Percentiles rank a stretch among this genome's conserved stretches.
phyloP scores from a whole-genome alignment of 2,888 invertebrate genomes.

The Drosophila vallismaia region DNA sequence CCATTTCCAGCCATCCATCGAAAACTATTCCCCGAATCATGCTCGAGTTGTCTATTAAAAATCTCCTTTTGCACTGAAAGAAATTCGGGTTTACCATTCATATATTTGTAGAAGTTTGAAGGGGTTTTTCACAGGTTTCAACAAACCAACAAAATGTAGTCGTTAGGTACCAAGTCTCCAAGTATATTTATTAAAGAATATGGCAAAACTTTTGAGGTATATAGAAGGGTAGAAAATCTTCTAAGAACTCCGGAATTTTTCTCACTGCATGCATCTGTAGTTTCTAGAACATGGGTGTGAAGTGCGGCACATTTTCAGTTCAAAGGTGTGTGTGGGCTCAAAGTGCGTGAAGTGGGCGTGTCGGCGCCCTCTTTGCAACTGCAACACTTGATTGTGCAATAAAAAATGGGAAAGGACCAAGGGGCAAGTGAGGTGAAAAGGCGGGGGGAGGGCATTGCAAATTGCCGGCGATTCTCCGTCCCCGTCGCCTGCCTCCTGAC shows the following conservation, averaged over 20 bases:
- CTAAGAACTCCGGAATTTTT: background rate
- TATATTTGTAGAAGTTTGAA: background rate
- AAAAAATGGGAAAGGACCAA: conserved; percentile 36
- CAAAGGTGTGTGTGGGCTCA: conserved; percentile 67
- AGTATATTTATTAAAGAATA: too few species aligned
- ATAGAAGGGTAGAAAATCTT: background rate
- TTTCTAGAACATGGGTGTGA: conserved; percentile 56
- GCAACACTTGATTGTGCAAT: conserved; percentile 79
- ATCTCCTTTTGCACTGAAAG: conserved; percentile 19
- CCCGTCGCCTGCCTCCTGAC: conserved; percentile 5
- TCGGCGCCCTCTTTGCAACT: conserved; percentile 48
- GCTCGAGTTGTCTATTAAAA: conserved; percentile 48
- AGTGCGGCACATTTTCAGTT: conserved; percentile 67
- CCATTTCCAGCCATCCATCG: conserved; percentile 14
- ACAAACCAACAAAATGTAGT: too few species aligned
- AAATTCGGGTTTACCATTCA: background rate
- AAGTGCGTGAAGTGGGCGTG: conserved; percentile 70
- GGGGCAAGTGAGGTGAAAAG: background rate
- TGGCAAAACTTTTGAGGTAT: background rate
- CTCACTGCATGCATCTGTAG: conserved; percentile 13
- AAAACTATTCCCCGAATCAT: conserved; percentile 38
- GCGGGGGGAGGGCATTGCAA: conserved; percentile 62
- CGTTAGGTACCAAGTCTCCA: too few species aligned
- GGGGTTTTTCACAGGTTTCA: background rate
- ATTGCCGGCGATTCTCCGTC: conserved; percentile 42